Evolutionary conservation across 2,888 invertebrate genomes (phyloP), one percentile per base, ranked within the genome.

Genomic region (Pandemis cinnamomeana): DNA sequence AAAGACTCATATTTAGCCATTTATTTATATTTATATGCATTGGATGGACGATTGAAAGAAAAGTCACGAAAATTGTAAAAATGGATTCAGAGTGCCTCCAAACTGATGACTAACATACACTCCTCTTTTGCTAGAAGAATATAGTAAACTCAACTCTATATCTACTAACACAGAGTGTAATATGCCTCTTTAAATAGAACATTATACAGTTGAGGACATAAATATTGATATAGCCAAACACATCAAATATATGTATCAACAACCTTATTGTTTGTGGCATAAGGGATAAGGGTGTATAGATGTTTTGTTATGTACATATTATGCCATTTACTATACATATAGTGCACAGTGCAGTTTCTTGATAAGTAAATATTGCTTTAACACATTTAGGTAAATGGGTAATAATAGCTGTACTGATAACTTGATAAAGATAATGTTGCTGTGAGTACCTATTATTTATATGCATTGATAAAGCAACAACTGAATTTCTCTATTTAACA

Each of bases 311-410:
- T 2, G 2, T 36, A 36, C 27, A 36, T 36, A 36, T 36, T 36
- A 36, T 36, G 27, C 27, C 2, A 0, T 7, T 27, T 36, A 20
- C 7, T 51, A 10, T 6, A 5, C 5, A n/a, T 5, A 1, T 20
- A 51, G 8, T 36, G 27, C 27, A 58, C 7, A 71, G 20, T 71
- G 63, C 27, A 62, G 62, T 66, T 61, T 41, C 53, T 46, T 62
- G 72, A 36, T 64, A 64, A 72, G 67, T 48, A 48, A 69, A 53
- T 53, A 66, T 73, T 70, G 60, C 60, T 13, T 60, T 60, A 36
- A 69, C 46, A 42, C 53, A 69, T 55, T 68, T 62, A 63, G 15
- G 41, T 20, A 55, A 13, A 46, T 51, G 27, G 51, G 20, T 27
- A 67, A 63, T 46, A 55, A 58, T 61, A 62, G 36, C 55, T 67